A percentile compares a stretch with the other conserved stretches of the same genome.
phyloP scores from a whole-genome alignment of 2,113 vertebrate genomes.

The Ovis canadensis region DNA sequence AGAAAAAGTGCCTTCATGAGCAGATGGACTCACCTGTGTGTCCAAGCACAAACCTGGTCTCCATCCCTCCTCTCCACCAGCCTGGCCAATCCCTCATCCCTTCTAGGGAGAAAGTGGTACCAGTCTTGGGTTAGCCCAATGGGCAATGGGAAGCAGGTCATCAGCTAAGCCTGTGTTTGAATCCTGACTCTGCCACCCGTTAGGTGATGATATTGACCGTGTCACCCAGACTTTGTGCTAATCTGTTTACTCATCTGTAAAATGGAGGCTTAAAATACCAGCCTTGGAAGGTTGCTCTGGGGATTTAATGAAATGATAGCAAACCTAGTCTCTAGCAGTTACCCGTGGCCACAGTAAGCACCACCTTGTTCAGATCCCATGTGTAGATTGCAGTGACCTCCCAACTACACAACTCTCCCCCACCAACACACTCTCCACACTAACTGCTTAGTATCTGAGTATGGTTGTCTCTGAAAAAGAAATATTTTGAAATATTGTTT shows the following conservation, averaged over 20 bases:
- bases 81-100: neutral
- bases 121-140: neutral
- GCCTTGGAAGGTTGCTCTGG: neutral
- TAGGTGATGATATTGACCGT: neutral
- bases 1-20: neutral
- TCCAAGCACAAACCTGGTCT: neutral
- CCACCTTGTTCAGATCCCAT: neutral
- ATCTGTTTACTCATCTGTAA: neutral
- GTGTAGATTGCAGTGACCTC: neutral
- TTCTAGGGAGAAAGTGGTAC: neutral
- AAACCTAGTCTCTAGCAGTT: neutral
- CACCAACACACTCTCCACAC: neutral
- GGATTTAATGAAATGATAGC: neutral
- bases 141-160: neutral
- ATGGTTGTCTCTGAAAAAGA: neutral
- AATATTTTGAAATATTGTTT: neutral
- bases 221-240: neutral
- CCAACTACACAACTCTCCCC: neutral
- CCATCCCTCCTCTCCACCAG: neutral
- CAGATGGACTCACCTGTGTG: neutral
- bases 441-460: neutral
- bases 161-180: neutral
- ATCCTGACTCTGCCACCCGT: neutral
- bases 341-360: neutral
- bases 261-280: neutral